A percentile compares a stretch with the other conserved stretches of the same genome.
phyloP scores from a whole-genome alignment of 2,888 invertebrate species.

The Synanthedon myopaeformis region DNA sequence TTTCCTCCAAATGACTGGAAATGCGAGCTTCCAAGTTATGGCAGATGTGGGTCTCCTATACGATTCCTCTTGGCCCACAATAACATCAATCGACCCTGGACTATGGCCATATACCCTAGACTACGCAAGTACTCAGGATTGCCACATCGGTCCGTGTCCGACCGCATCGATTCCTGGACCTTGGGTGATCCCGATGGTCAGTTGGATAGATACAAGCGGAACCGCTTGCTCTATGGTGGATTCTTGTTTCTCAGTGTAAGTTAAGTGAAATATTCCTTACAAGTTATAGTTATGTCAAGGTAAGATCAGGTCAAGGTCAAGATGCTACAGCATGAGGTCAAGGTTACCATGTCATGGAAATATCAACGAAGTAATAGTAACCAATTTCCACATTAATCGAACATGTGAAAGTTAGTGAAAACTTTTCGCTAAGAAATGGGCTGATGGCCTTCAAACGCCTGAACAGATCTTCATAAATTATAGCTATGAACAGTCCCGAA shows the following conservation, averaged over 20 bases:
- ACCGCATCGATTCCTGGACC: constrained; percentile 51
- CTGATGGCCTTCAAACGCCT: no score
- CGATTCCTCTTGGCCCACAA: constrained; percentile 67
- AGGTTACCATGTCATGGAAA: no score
- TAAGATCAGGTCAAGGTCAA: no score
- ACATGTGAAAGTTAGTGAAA: no score
- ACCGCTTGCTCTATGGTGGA: constrained; percentile 58
- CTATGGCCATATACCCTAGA: constrained; percentile 73
- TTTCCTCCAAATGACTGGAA: constrained; percentile 46
- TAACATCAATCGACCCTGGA: constrained; percentile 25
- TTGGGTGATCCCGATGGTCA: constrained; percentile 71
- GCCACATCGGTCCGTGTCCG: constrained; percentile 57
- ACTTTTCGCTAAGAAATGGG: no score
- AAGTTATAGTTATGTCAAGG: no score
- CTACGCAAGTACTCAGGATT: constrained; percentile 49
- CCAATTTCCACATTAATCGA: no score
- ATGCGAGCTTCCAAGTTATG: constrained; percentile 60
- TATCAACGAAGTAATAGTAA: no score
- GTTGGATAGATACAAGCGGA: constrained; percentile 36
- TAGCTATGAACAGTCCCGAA: no score
- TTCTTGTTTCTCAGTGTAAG: constrained; percentile 42
- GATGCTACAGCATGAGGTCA: no score
- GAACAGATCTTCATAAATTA: no score
- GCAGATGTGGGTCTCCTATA: constrained; percentile 45
- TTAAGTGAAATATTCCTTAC: neutral